phyloP scores from a whole-genome alignment of 1,140 invertebrate genomes.

The Trichogramma pretiosum region DNA sequence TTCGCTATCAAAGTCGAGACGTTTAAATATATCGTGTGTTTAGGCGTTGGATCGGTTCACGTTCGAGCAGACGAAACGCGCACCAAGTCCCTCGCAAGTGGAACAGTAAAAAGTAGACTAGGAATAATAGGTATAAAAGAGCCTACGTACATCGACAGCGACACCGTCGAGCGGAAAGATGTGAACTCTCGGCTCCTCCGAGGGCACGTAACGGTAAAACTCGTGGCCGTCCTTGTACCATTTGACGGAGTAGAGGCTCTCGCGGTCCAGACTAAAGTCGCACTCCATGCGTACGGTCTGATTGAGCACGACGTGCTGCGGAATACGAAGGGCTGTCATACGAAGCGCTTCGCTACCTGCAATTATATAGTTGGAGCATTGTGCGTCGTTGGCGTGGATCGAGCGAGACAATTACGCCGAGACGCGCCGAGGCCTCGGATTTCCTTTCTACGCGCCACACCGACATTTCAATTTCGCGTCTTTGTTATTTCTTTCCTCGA shows the following conservation, averaged over 20 bases:
- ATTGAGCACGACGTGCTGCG: neutral
- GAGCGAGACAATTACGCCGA: too few relatives aligned
- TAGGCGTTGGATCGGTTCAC: too few relatives aligned
- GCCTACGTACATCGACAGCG: slow-evolving; percentile 45
- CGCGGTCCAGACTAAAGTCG: slow-evolving; percentile 30
- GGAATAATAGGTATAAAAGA: slow-evolving; percentile 10
- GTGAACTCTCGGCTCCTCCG: slow-evolving; percentile 51
- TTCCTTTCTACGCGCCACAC: too few relatives aligned
- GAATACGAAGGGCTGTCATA: neutral
- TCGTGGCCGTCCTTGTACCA: slow-evolving; percentile 69
- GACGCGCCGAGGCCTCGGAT: too few relatives aligned
- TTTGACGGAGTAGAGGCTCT: slow-evolving; percentile 67
- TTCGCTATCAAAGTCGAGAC: too few relatives aligned
- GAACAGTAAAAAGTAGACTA: slow-evolving; percentile 3
- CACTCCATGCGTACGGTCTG: neutral
- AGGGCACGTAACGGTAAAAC: slow-evolving; percentile 62
- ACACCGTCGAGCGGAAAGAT: slow-evolving; percentile 52
- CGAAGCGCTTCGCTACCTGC: neutral
- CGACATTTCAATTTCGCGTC: too few relatives aligned
- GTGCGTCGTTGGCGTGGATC: too few relatives aligned
- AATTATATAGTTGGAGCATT: too few relatives aligned
- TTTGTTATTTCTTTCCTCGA: too few relatives aligned
- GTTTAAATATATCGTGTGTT: too few relatives aligned
- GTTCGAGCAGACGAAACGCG: too few relatives aligned
- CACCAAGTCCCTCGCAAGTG: too few relatives aligned